These are phyloP conservation scores for Synanthedon vespiformis DNA, from an alignment of 2,888 invertebrate genomes.

Conservation along the genomic window DNA sequence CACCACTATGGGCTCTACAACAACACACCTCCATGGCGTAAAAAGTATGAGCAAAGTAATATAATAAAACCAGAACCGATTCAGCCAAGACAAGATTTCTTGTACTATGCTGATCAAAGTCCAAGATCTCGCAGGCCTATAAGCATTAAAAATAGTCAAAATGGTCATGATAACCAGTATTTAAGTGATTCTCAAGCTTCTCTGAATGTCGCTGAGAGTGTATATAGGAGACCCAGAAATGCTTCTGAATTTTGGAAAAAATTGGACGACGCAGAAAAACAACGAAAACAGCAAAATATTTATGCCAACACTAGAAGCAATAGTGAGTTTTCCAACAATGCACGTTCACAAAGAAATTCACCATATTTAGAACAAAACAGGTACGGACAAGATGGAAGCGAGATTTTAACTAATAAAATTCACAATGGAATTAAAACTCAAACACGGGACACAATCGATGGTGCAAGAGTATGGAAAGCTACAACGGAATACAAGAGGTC, in stretches of 20 bases:
- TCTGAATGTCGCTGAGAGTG: constrained; percentile 32
- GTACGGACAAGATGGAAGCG: constrained; percentile 15
- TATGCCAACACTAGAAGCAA: constrained; percentile 45
- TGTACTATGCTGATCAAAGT: constrained; percentile 79
- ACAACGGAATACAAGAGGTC: constrained; percentile 61
- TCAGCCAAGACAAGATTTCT: constrained; percentile 61
- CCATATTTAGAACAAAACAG: constrained; percentile 31
- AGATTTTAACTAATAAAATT: constrained; percentile 36
- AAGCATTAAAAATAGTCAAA: constrained; percentile 70
- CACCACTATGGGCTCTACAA: constrained; percentile 54
- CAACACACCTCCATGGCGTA: constrained; percentile 56
- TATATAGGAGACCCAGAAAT: constrained; percentile 54
- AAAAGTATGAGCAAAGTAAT: constrained; percentile 32
- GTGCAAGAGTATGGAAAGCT: constrained; percentile 60
- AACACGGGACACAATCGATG: constrained; percentile 46
- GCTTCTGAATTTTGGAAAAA: constrained; percentile 76
- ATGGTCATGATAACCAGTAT: constrained; percentile 53
- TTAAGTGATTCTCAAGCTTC: constrained; percentile 64
- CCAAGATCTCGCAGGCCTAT: constrained; percentile 81
- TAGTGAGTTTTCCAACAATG: constrained; percentile 44
- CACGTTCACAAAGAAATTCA: constrained; percentile 25
- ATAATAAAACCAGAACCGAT: constrained; percentile 51
- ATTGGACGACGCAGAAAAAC: constrained; percentile 66
- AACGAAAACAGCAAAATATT: constrained; percentile 40
- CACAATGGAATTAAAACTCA: constrained; percentile 30